phyloP scores from a whole-genome alignment of 2,113 vertebrate genomes.

The Scomber japonicus region DNA sequence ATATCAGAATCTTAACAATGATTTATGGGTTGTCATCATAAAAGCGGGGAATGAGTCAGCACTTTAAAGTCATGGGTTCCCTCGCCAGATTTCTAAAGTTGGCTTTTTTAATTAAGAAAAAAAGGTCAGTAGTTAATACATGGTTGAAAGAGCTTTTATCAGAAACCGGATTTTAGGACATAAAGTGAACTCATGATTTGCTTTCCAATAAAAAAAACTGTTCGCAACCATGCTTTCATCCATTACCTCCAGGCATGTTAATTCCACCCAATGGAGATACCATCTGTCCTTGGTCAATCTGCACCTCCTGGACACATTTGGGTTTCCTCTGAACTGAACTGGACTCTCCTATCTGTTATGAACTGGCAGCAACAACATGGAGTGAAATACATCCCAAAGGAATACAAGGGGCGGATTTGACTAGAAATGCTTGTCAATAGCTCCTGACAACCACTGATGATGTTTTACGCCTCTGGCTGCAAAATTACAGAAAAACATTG shows the following conservation, averaged over 20 bases:
- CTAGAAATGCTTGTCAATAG: not conserved
- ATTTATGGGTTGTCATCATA: conserved; percentile 24
- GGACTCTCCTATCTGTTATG: not conserved
- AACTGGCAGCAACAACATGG: conserved; percentile 2
- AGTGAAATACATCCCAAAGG: not conserved
- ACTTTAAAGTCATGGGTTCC: not conserved
- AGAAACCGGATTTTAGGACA: not conserved
- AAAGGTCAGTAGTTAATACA: conserved; percentile 10
- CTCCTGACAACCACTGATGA: not conserved
- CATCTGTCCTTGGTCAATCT: conserved; percentile 28
- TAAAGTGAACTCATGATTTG: conserved; percentile 56
- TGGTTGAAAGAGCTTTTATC: conserved; percentile 18
- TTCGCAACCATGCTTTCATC: conserved; percentile 31
- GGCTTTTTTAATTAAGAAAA: conserved; percentile 9
- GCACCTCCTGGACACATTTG: conserved; percentile 6
- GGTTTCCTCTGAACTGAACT: conserved; percentile 3
- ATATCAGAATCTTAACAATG: conserved; percentile 5
- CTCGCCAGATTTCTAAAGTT: not conserved
- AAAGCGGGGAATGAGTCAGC: conserved; percentile 45
- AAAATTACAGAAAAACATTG: too few relatives aligned
- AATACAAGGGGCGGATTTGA: not conserved
- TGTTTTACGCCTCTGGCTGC: not conserved
- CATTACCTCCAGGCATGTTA: conserved; percentile 8
- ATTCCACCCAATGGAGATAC: conserved; percentile 23
- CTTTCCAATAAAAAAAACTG: conserved; percentile 27